Evolutionary conservation across 2,113 vertebrate genomes (phyloP).

Genomic region (Lasiurus cinereus): DNA sequence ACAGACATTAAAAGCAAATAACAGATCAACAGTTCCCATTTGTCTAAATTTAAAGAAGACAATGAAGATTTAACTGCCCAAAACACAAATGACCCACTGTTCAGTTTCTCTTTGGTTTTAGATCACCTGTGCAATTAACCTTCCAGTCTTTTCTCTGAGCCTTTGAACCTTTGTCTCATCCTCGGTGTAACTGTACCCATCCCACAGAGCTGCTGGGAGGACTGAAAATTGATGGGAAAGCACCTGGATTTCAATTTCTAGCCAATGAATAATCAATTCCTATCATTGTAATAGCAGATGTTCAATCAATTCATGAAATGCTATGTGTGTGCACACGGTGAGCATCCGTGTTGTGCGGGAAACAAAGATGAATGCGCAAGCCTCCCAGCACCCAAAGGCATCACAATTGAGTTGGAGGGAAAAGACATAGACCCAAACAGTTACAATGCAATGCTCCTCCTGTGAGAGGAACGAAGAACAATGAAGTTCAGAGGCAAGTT

Average conservation of each 20-base stretch:
- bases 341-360: not conserved
- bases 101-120: not conserved
- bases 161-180: conserved; percentile 42
- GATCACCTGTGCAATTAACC: not conserved
- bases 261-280: conserved; percentile 51
- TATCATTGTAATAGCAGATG: conserved; percentile 29
- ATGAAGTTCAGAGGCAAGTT: not conserved
- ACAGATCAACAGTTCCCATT: conserved; percentile 27
- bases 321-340: not conserved
- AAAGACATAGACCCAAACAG: not conserved
- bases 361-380: conserved; percentile 13
- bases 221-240: not conserved
- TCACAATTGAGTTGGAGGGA: not conserved
- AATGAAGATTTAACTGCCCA: not conserved
- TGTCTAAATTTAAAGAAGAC: not conserved
- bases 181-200: not conserved
- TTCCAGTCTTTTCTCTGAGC: not conserved
- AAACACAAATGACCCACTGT: not conserved
- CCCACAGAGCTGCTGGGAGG: not conserved
- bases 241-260: conserved; percentile 36
- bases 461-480: not conserved
- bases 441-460: not conserved
- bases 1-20: conserved; percentile 61
- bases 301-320: conserved; percentile 42
- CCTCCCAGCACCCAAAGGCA: not conserved